These are phyloP conservation scores for Panagrolaimus sp. DNA, from an alignment of 1,140 invertebrate genomes.

Conservation along the genomic window DNA sequence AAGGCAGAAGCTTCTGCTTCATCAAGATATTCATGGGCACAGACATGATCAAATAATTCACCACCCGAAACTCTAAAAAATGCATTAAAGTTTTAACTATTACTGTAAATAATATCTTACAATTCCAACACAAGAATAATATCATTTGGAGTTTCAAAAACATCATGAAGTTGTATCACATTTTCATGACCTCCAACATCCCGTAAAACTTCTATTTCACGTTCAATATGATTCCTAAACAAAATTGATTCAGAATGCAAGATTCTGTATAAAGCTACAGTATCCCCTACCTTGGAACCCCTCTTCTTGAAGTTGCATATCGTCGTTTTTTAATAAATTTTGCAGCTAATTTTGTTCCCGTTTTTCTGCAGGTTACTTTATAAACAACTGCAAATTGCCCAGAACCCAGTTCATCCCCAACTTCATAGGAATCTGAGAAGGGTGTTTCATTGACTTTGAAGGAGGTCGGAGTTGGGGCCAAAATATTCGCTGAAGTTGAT, in stretches of 20 bases:
- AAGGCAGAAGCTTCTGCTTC: conserved; percentile 65
- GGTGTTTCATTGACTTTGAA: conserved; percentile 42
- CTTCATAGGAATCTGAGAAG: conserved; percentile 40
- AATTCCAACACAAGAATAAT: conserved; percentile 65
- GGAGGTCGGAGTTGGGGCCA: not conserved
- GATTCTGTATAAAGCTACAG: no score
- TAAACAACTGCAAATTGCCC: conserved; percentile 91
- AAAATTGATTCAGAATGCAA: no score
- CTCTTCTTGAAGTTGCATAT: conserved; percentile 65
- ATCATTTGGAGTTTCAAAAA: conserved; percentile 63
- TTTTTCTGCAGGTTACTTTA: conserved; percentile 76
- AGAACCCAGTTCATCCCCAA: conserved; percentile 40
- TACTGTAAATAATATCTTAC: conserved; percentile 59
- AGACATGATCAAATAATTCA: conserved; percentile 66
- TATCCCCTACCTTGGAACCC: conserved; percentile 58
- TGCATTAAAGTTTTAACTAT: no score
- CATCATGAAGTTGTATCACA: conserved; percentile 64
- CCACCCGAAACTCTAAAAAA: conserved; percentile 64
- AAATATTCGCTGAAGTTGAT: not conserved
- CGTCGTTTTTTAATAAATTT: conserved; percentile 86
- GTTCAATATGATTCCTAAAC: conserved; percentile 63
- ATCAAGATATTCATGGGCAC: conserved; percentile 63
- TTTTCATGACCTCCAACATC: conserved; percentile 63
- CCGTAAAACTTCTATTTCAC: conserved; percentile 64
- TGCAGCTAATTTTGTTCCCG: conserved; percentile 80